Evolutionary conservation across 2,888 invertebrate species (phyloP), one percentile per base, ranked within the genome.

Genomic region (Drosophila putrida): DNA sequence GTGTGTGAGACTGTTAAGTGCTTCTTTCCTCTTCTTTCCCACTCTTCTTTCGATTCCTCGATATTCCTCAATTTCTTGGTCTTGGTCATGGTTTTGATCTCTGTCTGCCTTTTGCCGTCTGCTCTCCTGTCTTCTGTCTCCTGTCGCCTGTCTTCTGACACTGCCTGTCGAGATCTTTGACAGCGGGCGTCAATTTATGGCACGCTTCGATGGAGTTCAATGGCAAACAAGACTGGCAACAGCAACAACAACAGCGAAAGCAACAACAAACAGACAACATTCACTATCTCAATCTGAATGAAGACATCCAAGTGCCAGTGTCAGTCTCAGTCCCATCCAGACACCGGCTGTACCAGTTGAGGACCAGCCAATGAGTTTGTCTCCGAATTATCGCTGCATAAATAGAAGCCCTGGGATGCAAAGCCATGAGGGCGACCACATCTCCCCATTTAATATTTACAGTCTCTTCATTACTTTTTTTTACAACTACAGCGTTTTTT

Each of bases 121-220:
- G 38, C 25, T 10, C 36, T 49, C 3, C 13, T 4, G 27, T 44
- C 27, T 11, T 1, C 39, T 15, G 36, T 44, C 25, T 25, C 31
- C 20, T 10, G 15, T 35, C 46, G 43, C 11, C 25, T 9, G 20
- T 39, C 33, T n/a, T 38, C 31, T 31, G 66, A 41, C 71, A 60
- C 67, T 61, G 68, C 67, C 69, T 69, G 64, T 62, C 65, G 55
- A 59, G 54, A 63, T 71, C 70, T 75, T 60, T 69, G 76, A 73
- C 81, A 75, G 71, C 74, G 79, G 78, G 80, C 75, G 79, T 86
- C 78, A 89, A 88, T 90, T 90, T 89, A 86, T 83, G 86, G 88
- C 88, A 88, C 88, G 87, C 88, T 86, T 78, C 88, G 77, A 83
- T 77, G 71, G 76, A 88, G 86, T 83, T 83, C 82, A 88, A 82